Evolutionary conservation across 2,797 vertebrate genomes (phyloP), one percentile per base, ranked within the genome.

Genomic region (Myripristis jacobus): DNA sequence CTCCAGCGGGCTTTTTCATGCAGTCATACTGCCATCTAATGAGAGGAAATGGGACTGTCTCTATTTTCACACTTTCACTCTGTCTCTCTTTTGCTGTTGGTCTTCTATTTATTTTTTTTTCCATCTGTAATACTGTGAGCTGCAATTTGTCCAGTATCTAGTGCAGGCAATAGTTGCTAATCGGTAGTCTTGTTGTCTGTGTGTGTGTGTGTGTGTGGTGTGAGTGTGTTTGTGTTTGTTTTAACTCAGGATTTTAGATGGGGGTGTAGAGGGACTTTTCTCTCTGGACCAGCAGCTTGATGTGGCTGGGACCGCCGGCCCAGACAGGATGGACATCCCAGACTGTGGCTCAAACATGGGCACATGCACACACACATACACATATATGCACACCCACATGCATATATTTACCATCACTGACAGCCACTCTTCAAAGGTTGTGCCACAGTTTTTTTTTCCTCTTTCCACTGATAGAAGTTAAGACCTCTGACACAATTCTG

Each of bases 1-100:
- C 48, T 15, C 27, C 36, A 10, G 44, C n/a, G 22, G 62, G 47
- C 31, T 71, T 79, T 95, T 95, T 89, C 92, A 50, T 94, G 96
- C 89, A 92, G 94, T 92, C 93, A 96, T 85, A 96, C 95, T 97
- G 96, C 96, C 97, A 97, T 96, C 97, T 97, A 91, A 95, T 95
- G 96, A 94, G 85, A 50, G 15, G 36, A 64, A 27, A 46, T n/a
- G 81, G 95, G 86, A 97, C 87, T 92, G 47, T 92, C 75, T 6
- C 31, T 53, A 0, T 4, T 70, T 64, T 70, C 55, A 43, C 63
- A n/a, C 52, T 41, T 43, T 77, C 56, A 56, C 21, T 62, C 68
- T 64, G 36, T 74, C 43, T 27, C 51, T 29, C 11, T 46, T 51
- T 43, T 64, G 48, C 66, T 66, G n/a, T 68, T 76, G 56, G 55